Percentiles rank a stretch among this genome's conserved stretches.
Conservation (phyloP, 2,888 invertebrate species). For the Acronicta alni region DNA sequence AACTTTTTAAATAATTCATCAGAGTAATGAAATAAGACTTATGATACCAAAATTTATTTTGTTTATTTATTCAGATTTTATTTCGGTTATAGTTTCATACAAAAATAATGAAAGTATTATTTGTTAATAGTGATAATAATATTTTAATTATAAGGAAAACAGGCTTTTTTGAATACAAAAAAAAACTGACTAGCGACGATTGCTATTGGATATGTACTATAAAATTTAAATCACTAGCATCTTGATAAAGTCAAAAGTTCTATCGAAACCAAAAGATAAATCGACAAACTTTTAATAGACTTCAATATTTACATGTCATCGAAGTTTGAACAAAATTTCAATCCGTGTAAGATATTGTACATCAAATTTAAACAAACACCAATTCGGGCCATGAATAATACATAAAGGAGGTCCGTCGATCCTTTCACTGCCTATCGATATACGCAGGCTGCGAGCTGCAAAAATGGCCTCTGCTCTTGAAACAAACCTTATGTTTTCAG, state of each 20-base stretch:
- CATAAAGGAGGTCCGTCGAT: conserved; percentile 69
- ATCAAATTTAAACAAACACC: conserved; percentile 85
- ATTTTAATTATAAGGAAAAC: too few relatives aligned
- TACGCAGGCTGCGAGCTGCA: conserved; percentile 57
- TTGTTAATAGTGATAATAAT: too few relatives aligned
- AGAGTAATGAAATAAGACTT: conserved; percentile 50
- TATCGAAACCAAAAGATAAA: conserved; percentile 29
- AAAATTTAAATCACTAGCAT: conserved; percentile 15
- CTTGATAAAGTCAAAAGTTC: conserved; percentile 31
- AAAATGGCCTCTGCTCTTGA: conserved; percentile 18
- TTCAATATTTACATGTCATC: conserved; percentile 40
- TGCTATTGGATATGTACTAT: background rate
- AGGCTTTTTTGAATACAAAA: too few relatives aligned
- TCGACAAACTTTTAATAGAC: conserved; percentile 41
- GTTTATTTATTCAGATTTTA: conserved; percentile 27
- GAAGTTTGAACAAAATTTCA: conserved; percentile 67
- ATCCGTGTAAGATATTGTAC: conserved; percentile 74
- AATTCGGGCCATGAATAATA: conserved; percentile 80
- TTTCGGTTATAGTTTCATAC: conserved; percentile 15
- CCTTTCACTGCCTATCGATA: conserved; percentile 69
- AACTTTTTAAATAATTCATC: conserved; percentile 49
- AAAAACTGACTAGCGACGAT: too few relatives aligned
- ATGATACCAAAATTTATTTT: conserved; percentile 33
- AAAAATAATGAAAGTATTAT: background rate
- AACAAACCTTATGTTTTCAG: conserved; percentile 4